phyloP scores from a whole-genome alignment of 2,113 vertebrate species.

The Gymnarchus niloticus region DNA sequence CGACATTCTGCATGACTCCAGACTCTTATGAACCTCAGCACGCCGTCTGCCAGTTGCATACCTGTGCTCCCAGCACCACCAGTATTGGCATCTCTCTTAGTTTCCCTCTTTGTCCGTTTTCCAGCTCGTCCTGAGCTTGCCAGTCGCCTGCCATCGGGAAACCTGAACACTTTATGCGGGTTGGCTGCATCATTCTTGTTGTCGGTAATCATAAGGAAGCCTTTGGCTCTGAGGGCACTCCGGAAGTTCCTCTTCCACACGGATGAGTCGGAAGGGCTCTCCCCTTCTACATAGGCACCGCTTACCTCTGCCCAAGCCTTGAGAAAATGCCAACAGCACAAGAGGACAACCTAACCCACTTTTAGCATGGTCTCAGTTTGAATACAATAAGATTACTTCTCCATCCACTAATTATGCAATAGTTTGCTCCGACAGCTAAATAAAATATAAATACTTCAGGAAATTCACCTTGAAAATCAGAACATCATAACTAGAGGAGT shows the following conservation, averaged over 20 bases:
- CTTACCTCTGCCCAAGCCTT: constrained; percentile 78
- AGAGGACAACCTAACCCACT: not conserved
- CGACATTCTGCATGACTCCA: not conserved
- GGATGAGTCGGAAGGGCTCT: constrained; percentile 52
- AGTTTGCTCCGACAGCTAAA: not conserved
- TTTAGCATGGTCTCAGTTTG: not conserved
- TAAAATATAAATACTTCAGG: not conserved
- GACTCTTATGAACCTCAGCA: not conserved
- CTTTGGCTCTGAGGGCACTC: constrained; percentile 72
- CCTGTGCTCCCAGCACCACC: not conserved
- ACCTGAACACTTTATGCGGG: constrained; percentile 74
- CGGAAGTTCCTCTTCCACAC: constrained; percentile 89
- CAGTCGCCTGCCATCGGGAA: constrained; percentile 36
- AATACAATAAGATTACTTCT: not conserved
- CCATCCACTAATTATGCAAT: too few species aligned
- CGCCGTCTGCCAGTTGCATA: not conserved
- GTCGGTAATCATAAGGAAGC: constrained; percentile 53
- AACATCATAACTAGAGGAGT: constrained; percentile 60
- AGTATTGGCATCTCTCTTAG: not conserved
- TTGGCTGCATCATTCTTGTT: constrained; percentile 64
- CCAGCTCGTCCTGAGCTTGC: constrained; percentile 20
- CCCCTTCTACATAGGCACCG: constrained; percentile 48
- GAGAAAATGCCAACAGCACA: not conserved
- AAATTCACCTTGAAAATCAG: constrained; percentile 72
- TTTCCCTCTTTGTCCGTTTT: constrained; percentile 37